Evolutionary conservation across 1,140 invertebrate species (phyloP).

Genomic region (Luehdorfia chinensis): DNA sequence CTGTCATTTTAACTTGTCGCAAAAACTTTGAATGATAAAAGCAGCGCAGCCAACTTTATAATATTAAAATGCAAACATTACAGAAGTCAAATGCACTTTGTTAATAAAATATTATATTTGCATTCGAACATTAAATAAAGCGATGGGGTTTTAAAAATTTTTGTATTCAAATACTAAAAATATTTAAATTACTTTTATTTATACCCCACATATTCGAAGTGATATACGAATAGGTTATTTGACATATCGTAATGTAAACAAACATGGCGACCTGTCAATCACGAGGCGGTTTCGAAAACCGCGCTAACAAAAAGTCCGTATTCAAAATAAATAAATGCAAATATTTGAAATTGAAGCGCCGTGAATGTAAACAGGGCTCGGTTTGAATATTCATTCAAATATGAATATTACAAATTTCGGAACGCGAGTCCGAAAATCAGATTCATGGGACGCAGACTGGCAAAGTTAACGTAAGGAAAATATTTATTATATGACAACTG

Average conservation of each 20-base stretch:
- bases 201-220: not conserved
- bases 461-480: slow-evolving; percentile 13
- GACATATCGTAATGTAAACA: slow-evolving; percentile 21
- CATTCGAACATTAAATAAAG: slow-evolving; percentile 3
- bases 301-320: slow-evolving; percentile 42
- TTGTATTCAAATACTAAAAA: slow-evolving; percentile 8
- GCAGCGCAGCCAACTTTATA: no score
- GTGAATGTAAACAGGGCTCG: slow-evolving; percentile 61
- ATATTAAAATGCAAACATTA: no score
- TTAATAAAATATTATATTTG: slow-evolving; percentile 6
- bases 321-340: slow-evolving; percentile 69
- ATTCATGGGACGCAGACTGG: slow-evolving; percentile 44
- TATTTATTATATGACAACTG: no score
- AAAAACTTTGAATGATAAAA: no score
- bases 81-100: not conserved
- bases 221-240: slow-evolving; percentile 20
- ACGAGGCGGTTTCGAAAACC: slow-evolving; percentile 13
- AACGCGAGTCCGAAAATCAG: slow-evolving; percentile 52
- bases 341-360: slow-evolving; percentile 68
- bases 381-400: slow-evolving; percentile 70
- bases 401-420: slow-evolving; percentile 70
- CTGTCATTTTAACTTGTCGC: no score
- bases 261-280: slow-evolving; percentile 22
- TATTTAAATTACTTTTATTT: slow-evolving; percentile 13
- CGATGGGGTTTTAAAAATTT: slow-evolving; percentile 7